phyloP scores from a whole-genome alignment of 2,113 vertebrate genomes.

The Vicugna pacos region DNA sequence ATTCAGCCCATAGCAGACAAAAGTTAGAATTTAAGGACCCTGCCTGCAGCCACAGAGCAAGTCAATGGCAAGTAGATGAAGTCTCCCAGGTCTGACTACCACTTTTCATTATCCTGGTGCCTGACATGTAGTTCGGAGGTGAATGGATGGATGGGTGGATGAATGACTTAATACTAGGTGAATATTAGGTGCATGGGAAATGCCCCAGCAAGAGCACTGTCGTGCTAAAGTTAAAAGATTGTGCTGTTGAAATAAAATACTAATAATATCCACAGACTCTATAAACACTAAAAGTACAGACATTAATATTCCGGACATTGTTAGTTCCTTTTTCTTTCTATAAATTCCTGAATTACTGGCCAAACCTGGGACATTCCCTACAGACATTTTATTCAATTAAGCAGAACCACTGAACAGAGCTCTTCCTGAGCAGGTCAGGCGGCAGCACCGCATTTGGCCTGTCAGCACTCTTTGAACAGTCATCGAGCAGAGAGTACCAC shows the following conservation, averaged over 20 bases:
- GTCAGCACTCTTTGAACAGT: slow-evolving; percentile 5
- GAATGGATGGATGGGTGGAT: background rate
- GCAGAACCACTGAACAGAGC: background rate
- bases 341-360: slow-evolving; percentile 1
- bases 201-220: background rate
- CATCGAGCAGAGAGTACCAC: background rate
- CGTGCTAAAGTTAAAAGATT: background rate
- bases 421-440: background rate
- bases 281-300: background rate
- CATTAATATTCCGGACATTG: background rate
- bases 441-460: background rate
- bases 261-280: background rate
- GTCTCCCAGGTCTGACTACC: background rate
- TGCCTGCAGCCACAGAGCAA: background rate
- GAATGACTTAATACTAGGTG: background rate
- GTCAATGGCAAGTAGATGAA: background rate
- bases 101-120: background rate
- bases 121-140: background rate
- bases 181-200: background rate
- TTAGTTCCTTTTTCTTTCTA: background rate
- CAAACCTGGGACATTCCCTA: background rate
- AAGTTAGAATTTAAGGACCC: background rate
- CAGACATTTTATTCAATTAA: background rate
- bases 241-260: background rate
- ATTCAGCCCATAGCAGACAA: background rate